Conservation (phyloP, 2,113 vertebrate genomes). For the Mugil cephalus region DNA sequence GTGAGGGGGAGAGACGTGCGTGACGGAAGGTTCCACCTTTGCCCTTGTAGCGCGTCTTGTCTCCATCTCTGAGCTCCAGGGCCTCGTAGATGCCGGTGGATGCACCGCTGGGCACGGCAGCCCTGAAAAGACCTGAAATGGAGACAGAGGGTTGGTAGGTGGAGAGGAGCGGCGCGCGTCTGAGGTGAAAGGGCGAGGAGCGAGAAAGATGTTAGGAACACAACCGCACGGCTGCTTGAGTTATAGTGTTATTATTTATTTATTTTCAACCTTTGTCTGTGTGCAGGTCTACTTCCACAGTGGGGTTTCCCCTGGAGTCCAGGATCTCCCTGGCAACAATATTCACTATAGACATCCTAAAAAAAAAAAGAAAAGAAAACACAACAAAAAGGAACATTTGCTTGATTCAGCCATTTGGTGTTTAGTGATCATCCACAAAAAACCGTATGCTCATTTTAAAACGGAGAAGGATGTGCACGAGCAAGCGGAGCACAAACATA, state of each 20-base stretch:
- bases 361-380: conserved; percentile 3
- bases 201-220: background rate
- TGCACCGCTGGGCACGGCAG: conserved; percentile 91
- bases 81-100: conserved; percentile 95
- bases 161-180: background rate
- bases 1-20: background rate
- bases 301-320: conserved; percentile 88
- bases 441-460: background rate
- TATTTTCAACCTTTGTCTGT: conserved; percentile 89
- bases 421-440: background rate
- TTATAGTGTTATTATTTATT: background rate
- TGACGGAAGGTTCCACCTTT: conserved; percentile 83
- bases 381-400: background rate
- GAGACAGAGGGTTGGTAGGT: conserved; percentile 5
- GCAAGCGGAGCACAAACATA: background rate
- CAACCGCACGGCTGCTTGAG: background rate
- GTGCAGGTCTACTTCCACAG: conserved; percentile 90
- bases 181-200: background rate
- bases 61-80: conserved; percentile 91
- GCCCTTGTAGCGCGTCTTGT: conserved; percentile 93
- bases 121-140: conserved; percentile 90
- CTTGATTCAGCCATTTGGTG: background rate
- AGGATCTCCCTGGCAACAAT: conserved; percentile 94
- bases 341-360: conserved; percentile 90
- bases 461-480: background rate